Evolutionary conservation across 35 echinoderm and acorn worm species (phyloP).

Genomic region (Patiria miniata): DNA sequence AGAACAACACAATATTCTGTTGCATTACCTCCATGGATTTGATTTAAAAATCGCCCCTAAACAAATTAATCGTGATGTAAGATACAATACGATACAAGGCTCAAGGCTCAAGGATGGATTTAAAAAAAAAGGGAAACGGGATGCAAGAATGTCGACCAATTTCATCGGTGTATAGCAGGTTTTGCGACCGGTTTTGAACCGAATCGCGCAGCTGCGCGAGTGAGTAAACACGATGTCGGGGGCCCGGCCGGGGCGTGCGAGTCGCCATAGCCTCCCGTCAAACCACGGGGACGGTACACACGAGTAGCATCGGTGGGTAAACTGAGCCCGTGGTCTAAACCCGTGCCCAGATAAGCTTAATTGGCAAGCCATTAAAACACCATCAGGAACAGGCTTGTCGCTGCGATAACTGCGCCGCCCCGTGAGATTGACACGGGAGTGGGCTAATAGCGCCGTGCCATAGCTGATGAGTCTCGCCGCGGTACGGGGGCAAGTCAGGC

Average conservation of each 20-base stretch:
- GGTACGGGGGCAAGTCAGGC: background rate
- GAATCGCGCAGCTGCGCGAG: background rate
- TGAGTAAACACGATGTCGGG: background rate
- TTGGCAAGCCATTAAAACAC: conserved; percentile 20
- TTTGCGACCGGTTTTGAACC: no score
- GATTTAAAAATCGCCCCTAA: no score
- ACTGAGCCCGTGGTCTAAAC: background rate
- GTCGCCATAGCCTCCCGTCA: background rate
- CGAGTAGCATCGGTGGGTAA: background rate
- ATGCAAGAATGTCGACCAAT: no score
- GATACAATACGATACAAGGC: no score
- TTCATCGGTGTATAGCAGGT: no score
- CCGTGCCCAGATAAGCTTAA: background rate
- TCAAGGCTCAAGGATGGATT: no score
- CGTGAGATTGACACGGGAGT: background rate
- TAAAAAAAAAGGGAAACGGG: no score
- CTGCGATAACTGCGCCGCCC: background rate
- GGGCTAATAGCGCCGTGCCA: background rate
- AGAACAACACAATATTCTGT: no score
- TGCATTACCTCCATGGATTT: no score
- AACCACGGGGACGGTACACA: no score
- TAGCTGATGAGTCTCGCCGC: no score
- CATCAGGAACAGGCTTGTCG: conserved; percentile 1
- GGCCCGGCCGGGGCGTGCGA: background rate
- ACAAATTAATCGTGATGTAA: no score